A percentile compares a stretch with the other conserved stretches of the same genome.
Evolutionary conservation across 2,888 invertebrate genomes (phyloP).

Genomic region (Pharmacophagus antenor): DNA sequence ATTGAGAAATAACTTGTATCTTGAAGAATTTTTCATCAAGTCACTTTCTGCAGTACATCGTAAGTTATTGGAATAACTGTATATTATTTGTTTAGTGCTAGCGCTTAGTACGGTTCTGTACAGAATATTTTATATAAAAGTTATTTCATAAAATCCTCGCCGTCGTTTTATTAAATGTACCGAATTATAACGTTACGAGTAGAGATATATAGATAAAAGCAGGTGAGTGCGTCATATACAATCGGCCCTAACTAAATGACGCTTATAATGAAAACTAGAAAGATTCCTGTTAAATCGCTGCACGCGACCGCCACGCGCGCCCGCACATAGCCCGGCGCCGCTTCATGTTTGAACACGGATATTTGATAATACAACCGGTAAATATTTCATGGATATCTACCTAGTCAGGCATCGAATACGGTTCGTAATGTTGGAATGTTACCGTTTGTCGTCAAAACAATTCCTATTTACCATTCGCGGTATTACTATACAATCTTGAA

Average conservation of each 20-base stretch:
- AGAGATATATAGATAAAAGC: no score
- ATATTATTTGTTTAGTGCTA: no score
- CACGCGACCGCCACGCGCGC: constrained; percentile 42
- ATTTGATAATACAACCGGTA: constrained; percentile 29
- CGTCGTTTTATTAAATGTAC: background rate
- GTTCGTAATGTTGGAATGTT: background rate
- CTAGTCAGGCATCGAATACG: background rate
- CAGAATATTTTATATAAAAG: no score
- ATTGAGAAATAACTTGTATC: no score
- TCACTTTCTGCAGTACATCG: no score
- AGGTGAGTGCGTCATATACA: constrained; percentile 31
- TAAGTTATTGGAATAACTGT: no score
- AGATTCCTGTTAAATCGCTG: constrained; percentile 42
- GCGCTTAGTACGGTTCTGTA: no score
- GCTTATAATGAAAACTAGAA: constrained; percentile 35
- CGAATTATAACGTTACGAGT: background rate
- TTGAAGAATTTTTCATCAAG: no score
- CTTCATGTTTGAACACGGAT: constrained; percentile 35
- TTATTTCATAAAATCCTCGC: background rate
- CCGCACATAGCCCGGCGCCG: constrained; percentile 17
- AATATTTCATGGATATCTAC: constrained; percentile 5
- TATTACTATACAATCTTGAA: no score
- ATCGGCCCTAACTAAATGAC: constrained; percentile 28
- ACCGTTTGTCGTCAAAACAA: background rate
- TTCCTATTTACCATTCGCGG: no score